Evolutionary conservation across 2,797 vertebrate genomes (phyloP).

Genomic region (Nothura maculosa): DNA sequence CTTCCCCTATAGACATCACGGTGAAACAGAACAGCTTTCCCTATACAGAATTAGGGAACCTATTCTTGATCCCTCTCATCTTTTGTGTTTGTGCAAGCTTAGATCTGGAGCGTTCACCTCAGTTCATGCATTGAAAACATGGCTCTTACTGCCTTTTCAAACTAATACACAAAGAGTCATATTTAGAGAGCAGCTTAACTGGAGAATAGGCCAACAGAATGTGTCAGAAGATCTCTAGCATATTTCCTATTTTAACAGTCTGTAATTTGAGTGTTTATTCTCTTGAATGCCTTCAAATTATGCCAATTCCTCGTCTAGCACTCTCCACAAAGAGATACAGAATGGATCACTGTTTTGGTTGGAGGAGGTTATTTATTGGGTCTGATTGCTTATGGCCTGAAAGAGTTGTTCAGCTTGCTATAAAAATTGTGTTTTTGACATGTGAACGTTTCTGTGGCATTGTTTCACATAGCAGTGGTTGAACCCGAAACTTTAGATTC

Average conservation of each 20-base stretch:
- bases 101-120: not conserved
- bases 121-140: not conserved
- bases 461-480: constrained; percentile 58
- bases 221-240: constrained; percentile 24
- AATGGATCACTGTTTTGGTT: constrained; percentile 48
- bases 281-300: constrained; percentile 58
- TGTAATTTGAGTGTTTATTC: constrained; percentile 61
- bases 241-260: constrained; percentile 54
- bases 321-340: constrained; percentile 29
- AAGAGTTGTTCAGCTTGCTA: constrained; percentile 24
- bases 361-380: constrained; percentile 49
- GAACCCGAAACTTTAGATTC: constrained; percentile 59
- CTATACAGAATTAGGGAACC: not conserved
- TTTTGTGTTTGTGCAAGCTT: not conserved
- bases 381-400: constrained; percentile 35
- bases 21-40: not conserved
- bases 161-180: constrained; percentile 8
- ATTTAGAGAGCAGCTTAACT: constrained; percentile 21
- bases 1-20: fast-evolving
- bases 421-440: constrained; percentile 58
- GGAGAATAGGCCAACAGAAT: not conserved
- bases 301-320: constrained; percentile 44
- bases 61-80: not conserved
- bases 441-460: constrained; percentile 57
- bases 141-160: not conserved